Conservation (phyloP, 2,113 vertebrate species). For the Hucho hucho region DNA sequence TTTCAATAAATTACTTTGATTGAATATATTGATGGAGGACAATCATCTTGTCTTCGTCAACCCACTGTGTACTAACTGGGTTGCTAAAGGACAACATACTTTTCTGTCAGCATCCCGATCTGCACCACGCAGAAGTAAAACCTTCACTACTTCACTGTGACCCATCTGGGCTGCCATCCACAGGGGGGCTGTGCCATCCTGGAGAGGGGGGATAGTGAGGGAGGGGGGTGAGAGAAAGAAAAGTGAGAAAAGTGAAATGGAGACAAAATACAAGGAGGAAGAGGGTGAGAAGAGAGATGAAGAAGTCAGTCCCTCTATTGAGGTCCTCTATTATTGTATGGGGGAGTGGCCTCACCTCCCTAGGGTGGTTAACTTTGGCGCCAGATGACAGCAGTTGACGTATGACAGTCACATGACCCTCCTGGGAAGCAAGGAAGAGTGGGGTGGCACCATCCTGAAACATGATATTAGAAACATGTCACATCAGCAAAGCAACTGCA, state of each 20-base stretch:
- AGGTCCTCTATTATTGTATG: slow-evolving; percentile 57
- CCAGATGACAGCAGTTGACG: slow-evolving; percentile 87
- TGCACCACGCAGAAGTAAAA: slow-evolving; percentile 90
- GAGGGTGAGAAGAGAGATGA: neutral
- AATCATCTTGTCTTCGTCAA: too few relatives aligned
- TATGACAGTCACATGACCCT: slow-evolving; percentile 89
- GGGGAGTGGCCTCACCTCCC: slow-evolving; percentile 84
- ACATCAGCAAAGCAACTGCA: neutral
- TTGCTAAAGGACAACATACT: slow-evolving; percentile 63
- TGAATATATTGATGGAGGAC: neutral
- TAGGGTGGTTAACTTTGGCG: slow-evolving; percentile 90
- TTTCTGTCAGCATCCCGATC: slow-evolving; percentile 85
- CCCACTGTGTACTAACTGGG: neutral
- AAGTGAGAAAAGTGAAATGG: neutral
- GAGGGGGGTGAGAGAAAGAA: neutral
- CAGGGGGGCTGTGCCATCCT: slow-evolving; percentile 92
- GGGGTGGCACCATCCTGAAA: slow-evolving; percentile 91
- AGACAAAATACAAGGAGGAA: neutral
- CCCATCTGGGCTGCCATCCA: slow-evolving; percentile 99
- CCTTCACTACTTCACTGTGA: slow-evolving; percentile 88
- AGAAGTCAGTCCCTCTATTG: too few relatives aligned
- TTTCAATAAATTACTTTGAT: neutral
- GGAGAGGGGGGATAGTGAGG: slow-evolving; percentile 20
- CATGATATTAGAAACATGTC: slow-evolving; percentile 62
- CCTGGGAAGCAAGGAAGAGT: slow-evolving; percentile 92